phyloP scores from a whole-genome alignment of 2,888 invertebrate genomes.

The Eupithecia inturbata region DNA sequence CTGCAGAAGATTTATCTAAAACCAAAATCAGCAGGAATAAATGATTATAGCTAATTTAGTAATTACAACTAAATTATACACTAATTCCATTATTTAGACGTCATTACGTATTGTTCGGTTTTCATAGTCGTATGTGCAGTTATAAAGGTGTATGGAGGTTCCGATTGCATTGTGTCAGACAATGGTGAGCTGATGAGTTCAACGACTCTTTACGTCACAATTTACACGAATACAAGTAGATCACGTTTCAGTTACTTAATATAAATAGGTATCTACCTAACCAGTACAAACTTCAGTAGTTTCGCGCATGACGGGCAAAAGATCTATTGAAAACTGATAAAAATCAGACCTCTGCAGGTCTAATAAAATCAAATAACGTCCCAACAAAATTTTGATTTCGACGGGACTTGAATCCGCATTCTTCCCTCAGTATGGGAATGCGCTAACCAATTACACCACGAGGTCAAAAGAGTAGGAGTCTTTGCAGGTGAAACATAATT shows the following conservation, averaged over 20 bases:
- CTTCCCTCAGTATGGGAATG: too few relatives aligned
- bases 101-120: background rate
- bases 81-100: background rate
- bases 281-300: background rate
- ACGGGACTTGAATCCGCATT: too few relatives aligned
- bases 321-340: background rate
- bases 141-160: conserved; percentile 11
- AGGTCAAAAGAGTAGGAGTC: too few relatives aligned
- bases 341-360: background rate
- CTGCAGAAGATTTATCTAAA: background rate
- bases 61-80: background rate
- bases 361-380: too few relatives aligned
- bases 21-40: background rate
- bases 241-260: background rate
- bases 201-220: conserved; percentile 39
- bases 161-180: conserved; percentile 41
- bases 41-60: background rate
- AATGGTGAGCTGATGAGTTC: conserved; percentile 46
- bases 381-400: too few relatives aligned
- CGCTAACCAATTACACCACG: too few relatives aligned
- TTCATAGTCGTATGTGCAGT: background rate
- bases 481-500: background rate
- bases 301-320: background rate
- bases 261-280: background rate
- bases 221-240: conserved; percentile 1